These are phyloP conservation scores for Scrobipalpa atriplicella DNA, from an alignment of 2,888 invertebrate species.

Conservation along the genomic window DNA sequence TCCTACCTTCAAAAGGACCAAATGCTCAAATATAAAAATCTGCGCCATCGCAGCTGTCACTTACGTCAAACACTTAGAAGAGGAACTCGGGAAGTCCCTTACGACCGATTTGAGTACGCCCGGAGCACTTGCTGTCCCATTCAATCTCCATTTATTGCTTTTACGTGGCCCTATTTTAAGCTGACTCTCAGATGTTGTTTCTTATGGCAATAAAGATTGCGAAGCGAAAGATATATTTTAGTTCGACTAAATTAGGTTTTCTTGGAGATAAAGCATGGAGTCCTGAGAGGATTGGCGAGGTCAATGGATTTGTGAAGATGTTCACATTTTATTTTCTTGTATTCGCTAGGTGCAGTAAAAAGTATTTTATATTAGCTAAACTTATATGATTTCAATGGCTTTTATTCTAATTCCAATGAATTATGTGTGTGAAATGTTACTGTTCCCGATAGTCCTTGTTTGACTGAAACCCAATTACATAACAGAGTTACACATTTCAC, in stretches of 20 bases:
- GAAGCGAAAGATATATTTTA: slow-evolving; percentile 39
- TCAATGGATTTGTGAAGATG: neutral
- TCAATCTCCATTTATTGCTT: slow-evolving; percentile 82
- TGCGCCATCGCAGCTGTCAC: slow-evolving; percentile 30
- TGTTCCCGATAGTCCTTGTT: too few relatives aligned
- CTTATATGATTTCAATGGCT: too few relatives aligned
- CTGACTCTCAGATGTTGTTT: slow-evolving; percentile 60
- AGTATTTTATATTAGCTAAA: too few relatives aligned
- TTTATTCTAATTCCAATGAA: too few relatives aligned
- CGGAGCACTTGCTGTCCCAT: slow-evolving; percentile 68
- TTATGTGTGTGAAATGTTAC: too few relatives aligned
- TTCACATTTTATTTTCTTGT: neutral
- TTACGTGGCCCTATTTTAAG: slow-evolving; percentile 76
- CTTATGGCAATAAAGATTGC: slow-evolving; percentile 59
- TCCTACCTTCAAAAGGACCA: neutral
- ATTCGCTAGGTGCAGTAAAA: too few relatives aligned
- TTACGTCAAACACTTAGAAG: slow-evolving; percentile 36
- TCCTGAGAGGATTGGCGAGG: neutral
- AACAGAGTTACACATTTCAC: too few relatives aligned
- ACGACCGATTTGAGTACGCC: slow-evolving; percentile 74
- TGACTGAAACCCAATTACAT: too few relatives aligned
- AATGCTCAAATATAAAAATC: neutral
- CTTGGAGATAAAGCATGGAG: slow-evolving; percentile 16
- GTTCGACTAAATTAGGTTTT: slow-evolving; percentile 12
- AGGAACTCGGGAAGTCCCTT: slow-evolving; percentile 59